Evolutionary conservation across 2,797 vertebrate species (phyloP), one percentile per base, ranked within the genome.

Genomic region (Australoheros facetus): DNA sequence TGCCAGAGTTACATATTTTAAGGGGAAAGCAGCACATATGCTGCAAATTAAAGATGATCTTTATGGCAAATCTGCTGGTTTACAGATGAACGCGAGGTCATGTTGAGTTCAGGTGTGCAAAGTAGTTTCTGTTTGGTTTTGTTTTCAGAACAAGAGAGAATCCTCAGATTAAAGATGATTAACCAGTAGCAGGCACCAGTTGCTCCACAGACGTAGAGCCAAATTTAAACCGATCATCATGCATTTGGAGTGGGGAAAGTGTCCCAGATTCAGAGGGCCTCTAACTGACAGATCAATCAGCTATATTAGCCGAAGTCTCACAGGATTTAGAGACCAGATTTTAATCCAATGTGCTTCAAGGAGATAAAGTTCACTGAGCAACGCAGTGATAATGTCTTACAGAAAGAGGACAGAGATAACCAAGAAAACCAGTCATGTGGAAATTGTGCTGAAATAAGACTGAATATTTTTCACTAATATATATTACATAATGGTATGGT

Each of bases 201-300:
- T 89, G 85, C 75, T 81, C 56, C 14, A 3, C 12, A 42, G 73
- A 79, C 71, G 77, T 51, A 64, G 84, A 4, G 19, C 53, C 7
- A 79, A 75, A 84, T 88, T 88, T 86, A 77, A 87, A 90, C 81
- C 75, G 42, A 73, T 88, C 89, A 89, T 90, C 78, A 8, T 76
- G 85, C 88, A 78, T 85, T 64, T 82, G 88, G 88, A 85, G 80
- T 60, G 77, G 69, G 51, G 59, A 56, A 73, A 81, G 84, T 87
- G 85, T 88, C 89, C 89, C 87, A 91, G 90, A 90, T 93, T 91
- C 79, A 74, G 78, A 86, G 62, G 75, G 71, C 84, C 84, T 74
- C 60, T 58, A 71, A 84, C 82, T 91, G 91, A 93, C 88, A 70
- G 88, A 91, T 92, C 91, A 90, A 86, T 93, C 88, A 91, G 88